A percentile compares a stretch with the other conserved stretches of the same genome.
Evolutionary conservation across 2,797 vertebrate genomes (phyloP).

Genomic region (Poeciliopsis paucimaculata): DNA sequence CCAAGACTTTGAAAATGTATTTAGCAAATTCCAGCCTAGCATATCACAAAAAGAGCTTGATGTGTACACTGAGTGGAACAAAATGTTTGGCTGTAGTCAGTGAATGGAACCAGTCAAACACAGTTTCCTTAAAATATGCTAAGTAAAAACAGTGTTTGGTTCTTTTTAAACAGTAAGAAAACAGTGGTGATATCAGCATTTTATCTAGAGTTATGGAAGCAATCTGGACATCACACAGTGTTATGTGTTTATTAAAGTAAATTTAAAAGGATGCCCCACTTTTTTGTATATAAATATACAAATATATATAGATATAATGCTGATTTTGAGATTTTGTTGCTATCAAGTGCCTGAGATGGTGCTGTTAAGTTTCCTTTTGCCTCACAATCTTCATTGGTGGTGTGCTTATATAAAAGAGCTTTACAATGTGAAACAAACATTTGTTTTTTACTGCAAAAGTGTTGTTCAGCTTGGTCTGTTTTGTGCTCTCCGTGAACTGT

Average conservation of each 20-base stretch:
- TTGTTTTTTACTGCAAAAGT: conserved; percentile 89
- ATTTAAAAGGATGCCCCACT: conserved; percentile 84
- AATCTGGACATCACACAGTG: conserved; percentile 84
- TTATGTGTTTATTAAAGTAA: conserved; percentile 84
- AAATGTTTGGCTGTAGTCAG: conserved; percentile 99
- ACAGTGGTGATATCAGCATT: conserved; percentile 81
- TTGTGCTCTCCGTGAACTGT: conserved; percentile 86
- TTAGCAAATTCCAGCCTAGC: conserved; percentile 99
- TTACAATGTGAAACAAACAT: conserved; percentile 93
- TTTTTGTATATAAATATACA: conserved; percentile 76
- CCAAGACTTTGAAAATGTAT: conserved; percentile 99
- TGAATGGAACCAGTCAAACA: conserved; percentile 76
- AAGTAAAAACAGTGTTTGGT: conserved; percentile 78
- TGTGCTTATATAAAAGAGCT: conserved; percentile 99
- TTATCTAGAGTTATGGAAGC: conserved; percentile 72
- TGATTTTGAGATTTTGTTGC: conserved; percentile 99
- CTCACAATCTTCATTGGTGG: conserved; percentile 97
- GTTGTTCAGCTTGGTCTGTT: conserved; percentile 95
- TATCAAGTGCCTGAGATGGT: conserved; percentile 99
- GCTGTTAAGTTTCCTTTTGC: conserved; percentile 95
- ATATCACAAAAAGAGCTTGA: conserved; percentile 99
- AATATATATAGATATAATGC: conserved; percentile 91
- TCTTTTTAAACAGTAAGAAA: conserved; percentile 83
- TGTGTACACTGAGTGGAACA: conserved; percentile 99
- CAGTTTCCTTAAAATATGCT: conserved; percentile 73